phyloP scores from a whole-genome alignment of 2,113 vertebrate genomes.

The Melozone crissalis region DNA sequence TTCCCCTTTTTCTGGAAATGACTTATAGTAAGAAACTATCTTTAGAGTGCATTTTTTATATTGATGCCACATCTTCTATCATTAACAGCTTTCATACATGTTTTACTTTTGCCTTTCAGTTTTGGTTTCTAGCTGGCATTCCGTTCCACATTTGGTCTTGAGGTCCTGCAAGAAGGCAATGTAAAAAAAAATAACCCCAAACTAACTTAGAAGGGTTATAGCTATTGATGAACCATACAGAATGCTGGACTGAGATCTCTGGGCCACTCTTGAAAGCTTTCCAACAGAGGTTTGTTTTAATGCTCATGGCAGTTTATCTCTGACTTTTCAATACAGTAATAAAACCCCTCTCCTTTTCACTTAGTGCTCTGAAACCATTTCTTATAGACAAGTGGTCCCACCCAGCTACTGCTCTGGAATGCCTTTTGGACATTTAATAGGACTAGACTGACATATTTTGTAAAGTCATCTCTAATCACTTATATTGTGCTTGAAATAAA shows the following conservation, averaged over 20 bases:
- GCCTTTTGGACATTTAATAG: neutral
- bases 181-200: neutral
- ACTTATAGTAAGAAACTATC: neutral
- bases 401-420: neutral
- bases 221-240: neutral
- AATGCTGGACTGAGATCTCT: neutral
- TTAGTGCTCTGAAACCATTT: neutral
- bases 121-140: neutral
- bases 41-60: neutral
- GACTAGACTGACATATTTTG: neutral
- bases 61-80: neutral
- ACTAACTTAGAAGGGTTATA: neutral
- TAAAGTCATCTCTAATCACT: neutral
- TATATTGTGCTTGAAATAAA: neutral
- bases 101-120: neutral
- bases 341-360: neutral
- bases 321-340: neutral
- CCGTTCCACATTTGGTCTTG: neutral
- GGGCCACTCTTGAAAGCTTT: neutral
- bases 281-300: neutral
- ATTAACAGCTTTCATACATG: neutral
- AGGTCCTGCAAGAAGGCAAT: neutral
- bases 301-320: neutral
- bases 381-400: neutral
- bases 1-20: neutral